A percentile compares a stretch with the other conserved stretches of the same genome.
Evolutionary conservation across 2,797 vertebrate genomes (phyloP).

Genomic region (Siniperca obscura): DNA sequence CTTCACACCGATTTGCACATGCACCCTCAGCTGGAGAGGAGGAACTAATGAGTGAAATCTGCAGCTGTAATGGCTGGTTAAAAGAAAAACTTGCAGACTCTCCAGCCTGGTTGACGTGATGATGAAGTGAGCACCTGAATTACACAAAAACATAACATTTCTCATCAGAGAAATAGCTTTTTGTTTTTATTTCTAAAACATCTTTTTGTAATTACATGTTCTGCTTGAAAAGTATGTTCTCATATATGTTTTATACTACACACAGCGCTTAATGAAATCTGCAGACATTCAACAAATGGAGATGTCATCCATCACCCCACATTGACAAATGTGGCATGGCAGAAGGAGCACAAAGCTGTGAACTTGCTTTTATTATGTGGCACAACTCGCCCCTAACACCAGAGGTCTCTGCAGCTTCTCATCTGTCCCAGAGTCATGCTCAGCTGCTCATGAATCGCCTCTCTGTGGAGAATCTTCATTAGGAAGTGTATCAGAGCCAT

Average conservation of each 20-base stretch:
- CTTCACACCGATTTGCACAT: conserved; percentile 54
- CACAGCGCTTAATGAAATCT: conserved; percentile 59
- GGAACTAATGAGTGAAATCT: conserved; percentile 22
- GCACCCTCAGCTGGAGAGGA: conserved; percentile 1
- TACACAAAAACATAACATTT: conserved; percentile 21
- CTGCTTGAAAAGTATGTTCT: conserved; percentile 56
- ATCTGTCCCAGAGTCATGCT: conserved; percentile 43
- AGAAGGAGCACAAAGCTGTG: conserved; percentile 26
- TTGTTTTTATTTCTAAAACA: conserved; percentile 79
- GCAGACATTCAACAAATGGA: conserved; percentile 49
- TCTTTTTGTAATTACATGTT: conserved; percentile 72
- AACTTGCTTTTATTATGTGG: conserved; percentile 28
- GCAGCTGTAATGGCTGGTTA: conserved; percentile 3
- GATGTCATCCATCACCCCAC: conserved; percentile 13
- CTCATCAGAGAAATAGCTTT: conserved; percentile 48
- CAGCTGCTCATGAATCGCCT: conserved; percentile 37
- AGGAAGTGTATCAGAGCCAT: neutral
- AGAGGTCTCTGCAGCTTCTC: conserved; percentile 41
- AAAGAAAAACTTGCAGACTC: conserved; percentile 8
- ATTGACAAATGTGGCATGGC: conserved; percentile 3
- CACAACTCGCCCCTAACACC: conserved; percentile 43
- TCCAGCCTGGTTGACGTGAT: neutral
- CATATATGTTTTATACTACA: conserved; percentile 61
- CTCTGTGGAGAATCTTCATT: conserved; percentile 23
- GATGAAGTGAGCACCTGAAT: neutral